Percentiles rank a stretch among this genome's conserved stretches.
Conservation (phyloP, 2,113 vertebrate genomes). For the Vombatus ursinus region DNA sequence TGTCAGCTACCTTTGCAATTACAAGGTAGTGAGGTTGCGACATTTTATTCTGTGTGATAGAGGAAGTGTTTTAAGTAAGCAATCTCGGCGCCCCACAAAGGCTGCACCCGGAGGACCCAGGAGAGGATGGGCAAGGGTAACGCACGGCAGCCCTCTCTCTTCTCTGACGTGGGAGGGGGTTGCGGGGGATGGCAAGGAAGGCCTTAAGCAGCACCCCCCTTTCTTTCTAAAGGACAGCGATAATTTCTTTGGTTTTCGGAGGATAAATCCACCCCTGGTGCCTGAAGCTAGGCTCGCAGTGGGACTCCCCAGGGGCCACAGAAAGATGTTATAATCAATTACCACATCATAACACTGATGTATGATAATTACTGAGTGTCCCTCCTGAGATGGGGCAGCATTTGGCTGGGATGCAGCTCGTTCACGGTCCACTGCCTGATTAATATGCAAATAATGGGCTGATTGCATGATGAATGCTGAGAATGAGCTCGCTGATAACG, state of each 20-base stretch:
- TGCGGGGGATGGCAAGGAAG: not conserved
- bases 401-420: conserved; percentile 86
- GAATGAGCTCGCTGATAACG: conserved; percentile 87
- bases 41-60: conserved; percentile 45
- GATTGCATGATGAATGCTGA: conserved; percentile 92
- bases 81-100: conserved; percentile 27
- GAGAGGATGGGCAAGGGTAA: no score
- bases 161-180: not conserved
- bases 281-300: conserved; percentile 82
- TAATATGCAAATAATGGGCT: conserved; percentile 96
- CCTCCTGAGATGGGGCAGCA: conserved; percentile 88
- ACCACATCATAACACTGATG: conserved; percentile 94
- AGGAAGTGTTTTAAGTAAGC: conserved; percentile 60
- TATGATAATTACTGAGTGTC: conserved; percentile 93
- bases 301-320: conserved; percentile 86
- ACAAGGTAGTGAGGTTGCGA: conserved; percentile 70
- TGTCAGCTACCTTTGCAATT: conserved; percentile 76
- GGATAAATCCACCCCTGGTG: conserved; percentile 76
- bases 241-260: conserved; percentile 71
- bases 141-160: not conserved
- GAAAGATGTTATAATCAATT: conserved; percentile 96
- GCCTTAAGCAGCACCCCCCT: not conserved
- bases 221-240: conserved; percentile 59
- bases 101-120: conserved; percentile 48
- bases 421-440: conserved; percentile 92